A percentile compares a stretch with the other conserved stretches of the same genome.
These are phyloP conservation scores for Pemphredon lugubris DNA, from an alignment of 2,888 invertebrate genomes.

Conservation along the genomic window DNA sequence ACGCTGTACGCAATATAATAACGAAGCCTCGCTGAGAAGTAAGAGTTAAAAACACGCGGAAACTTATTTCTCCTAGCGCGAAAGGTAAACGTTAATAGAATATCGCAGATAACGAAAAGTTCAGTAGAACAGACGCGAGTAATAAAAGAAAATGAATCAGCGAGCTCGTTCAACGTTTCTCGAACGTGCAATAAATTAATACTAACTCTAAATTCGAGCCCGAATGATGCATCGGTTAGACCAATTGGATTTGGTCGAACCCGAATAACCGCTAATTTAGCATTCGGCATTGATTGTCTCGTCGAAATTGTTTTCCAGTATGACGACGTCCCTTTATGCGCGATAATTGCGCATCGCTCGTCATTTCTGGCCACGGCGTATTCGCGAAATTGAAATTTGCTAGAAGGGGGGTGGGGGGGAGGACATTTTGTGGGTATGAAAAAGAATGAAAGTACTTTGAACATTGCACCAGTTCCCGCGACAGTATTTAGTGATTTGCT, in stretches of 20 bases:
- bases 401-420: too few relatives aligned
- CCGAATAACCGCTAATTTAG: constrained; percentile 27
- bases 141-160: not conserved
- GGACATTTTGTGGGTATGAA: not conserved
- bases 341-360: not conserved
- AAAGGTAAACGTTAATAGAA: not conserved
- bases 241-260: constrained; percentile 25
- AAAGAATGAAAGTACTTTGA: constrained; percentile 7
- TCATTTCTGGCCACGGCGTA: constrained; percentile 11
- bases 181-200: constrained; percentile 26
- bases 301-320: constrained; percentile 26
- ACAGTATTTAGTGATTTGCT: constrained; percentile 31
- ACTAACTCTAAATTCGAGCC: constrained; percentile 21
- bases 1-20: too few relatives aligned
- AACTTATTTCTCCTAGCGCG: not conserved
- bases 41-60: not conserved
- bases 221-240: constrained; percentile 23
- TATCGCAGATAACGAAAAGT: not conserved
- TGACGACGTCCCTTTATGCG: constrained; percentile 4
- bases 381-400: constrained; percentile 8
- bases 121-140: not conserved
- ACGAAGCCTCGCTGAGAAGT: not conserved
- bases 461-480: constrained; percentile 47
- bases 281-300: constrained; percentile 39
- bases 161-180: constrained; percentile 2